Evolutionary conservation across 2,888 invertebrate species (phyloP).

Genomic region (Silvanus unidentatus): DNA sequence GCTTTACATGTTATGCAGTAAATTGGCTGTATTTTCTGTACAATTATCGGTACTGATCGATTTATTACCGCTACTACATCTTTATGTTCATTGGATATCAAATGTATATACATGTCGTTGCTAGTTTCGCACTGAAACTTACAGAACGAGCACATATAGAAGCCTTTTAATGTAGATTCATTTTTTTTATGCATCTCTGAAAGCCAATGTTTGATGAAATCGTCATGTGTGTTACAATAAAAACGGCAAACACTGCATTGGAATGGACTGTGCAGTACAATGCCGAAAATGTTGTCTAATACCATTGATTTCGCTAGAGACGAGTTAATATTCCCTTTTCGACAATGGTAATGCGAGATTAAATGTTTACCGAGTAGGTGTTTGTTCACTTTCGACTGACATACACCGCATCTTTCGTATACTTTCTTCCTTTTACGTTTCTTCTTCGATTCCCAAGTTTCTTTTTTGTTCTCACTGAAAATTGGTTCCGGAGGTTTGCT

Average conservation of each 20-base stretch:
- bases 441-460: constrained; percentile 29
- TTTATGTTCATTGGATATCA: constrained; percentile 60
- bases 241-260: constrained; percentile 81
- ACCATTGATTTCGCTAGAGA: constrained; percentile 58
- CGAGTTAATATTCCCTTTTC: constrained; percentile 59
- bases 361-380: constrained; percentile 77
- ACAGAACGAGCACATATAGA: constrained; percentile 69
- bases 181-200: constrained; percentile 56
- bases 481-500: constrained; percentile 22
- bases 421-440: constrained; percentile 52
- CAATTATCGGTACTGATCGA: constrained; percentile 72
- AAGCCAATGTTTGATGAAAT: constrained; percentile 69
- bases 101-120: constrained; percentile 62
- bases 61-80: constrained; percentile 72
- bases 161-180: constrained; percentile 51
- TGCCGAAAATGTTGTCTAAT: constrained; percentile 68
- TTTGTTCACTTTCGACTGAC: constrained; percentile 61
- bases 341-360: constrained; percentile 78
- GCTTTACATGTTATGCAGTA: constrained; percentile 62
- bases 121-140: constrained; percentile 61
- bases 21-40: constrained; percentile 59
- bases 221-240: constrained; percentile 71
- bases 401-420: constrained; percentile 64
- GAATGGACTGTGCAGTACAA: constrained; percentile 76
- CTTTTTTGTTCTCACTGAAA: constrained; percentile 15